Evolutionary conservation across 2,113 vertebrate genomes (phyloP), one percentile per base, ranked within the genome.

Genomic region (Oncorhynchus nerka): DNA sequence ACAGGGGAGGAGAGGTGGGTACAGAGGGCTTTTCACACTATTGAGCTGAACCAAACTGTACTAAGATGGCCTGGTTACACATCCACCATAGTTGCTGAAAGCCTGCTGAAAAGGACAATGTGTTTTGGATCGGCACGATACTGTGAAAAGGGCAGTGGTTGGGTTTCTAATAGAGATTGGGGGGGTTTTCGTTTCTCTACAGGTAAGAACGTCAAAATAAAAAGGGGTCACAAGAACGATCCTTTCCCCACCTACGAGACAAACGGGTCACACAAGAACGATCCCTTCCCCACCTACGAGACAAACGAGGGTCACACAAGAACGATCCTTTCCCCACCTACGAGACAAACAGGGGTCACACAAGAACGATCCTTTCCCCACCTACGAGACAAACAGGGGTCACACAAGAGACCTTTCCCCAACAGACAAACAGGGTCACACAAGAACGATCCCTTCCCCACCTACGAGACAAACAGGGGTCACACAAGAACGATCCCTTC

Each of bases 231-330:
- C 83, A 79, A 88, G 76, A 93, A 84, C 9, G 81, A 75, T 88
- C 88, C 86, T 86, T 88, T 90, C 90, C 90, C 88, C 88, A 92
- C 90, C 90, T 92, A 90, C 78, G 87, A 88, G 87, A 89, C 90
- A 83, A 83, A 81, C 90, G 75, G 62, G 81, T 90, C 87, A 93
- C 79, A 32, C 83, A 79, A 88, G 76, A 93, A 84, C 9, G 78
- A 75, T 88, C 88, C 86, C 87, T 88, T 90, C 90, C 90, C 88
- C 86, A 90, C 90, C 90, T 92, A 90, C 72, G 83, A 88, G 87
- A 89, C 90, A 83, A 83, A 82, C 90, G 84, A 57, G 74, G 62
- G 81, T 90, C 87, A 93, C 79, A 32, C 83, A 79, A 88, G 76
- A 93, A 84, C 9, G 81, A 75, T 88, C 87, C 86, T 86, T 88